Base-by-base conservation (phyloP, 2,888 invertebrate genomes). In the Tiphia femorata region DNA sequence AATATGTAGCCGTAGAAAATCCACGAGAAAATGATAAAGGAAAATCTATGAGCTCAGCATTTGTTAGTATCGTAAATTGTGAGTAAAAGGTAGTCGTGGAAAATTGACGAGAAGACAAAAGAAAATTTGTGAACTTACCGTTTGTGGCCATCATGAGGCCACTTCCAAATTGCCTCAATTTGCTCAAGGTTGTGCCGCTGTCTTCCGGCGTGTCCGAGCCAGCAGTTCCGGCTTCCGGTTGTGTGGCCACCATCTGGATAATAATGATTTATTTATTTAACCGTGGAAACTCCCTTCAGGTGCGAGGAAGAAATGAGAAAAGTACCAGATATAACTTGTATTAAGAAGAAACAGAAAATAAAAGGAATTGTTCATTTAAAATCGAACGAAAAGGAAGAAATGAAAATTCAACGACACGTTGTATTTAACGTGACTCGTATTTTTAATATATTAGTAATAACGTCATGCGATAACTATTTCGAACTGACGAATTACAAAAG, bases 201-300 rank as follows among this genome's bases (percentile, higher is more conserved):
- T 82, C 88, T 52, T 90, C 86, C 55, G 89, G 86, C 73, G 88
- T 85, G 59, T 90, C 90, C 12, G 90, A 70, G 49, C 78, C 87
- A 56, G 87, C 82, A 69, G 89, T 86, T 41, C 87, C 87, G 59
- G 88, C 84, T 68, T 88, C 88, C 70, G 92, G 92, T 80, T 93
- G 93, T 69, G 92, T 90, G 79, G 92, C 90, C 87, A 94, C 94
- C 92, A 94, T 94, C 94, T 68, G 49, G n/a, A n/a, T n/a, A n/a
- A n/a, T n/a, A n/a, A n/a, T 27, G 33, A 51, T 33, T 10, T 17
- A 20, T 47, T 48, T n/a, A 19, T 1, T 10, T 19, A 8, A 8
- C 1, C 3, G 16, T 35, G 8, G 10, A n/a, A 7, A 7, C 7
- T 2, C 10, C n/a, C 14, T 42, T 10, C 4, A 5, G 12, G 35